Conservation (phyloP, 2,888 invertebrate species). For the Electrophaes corylata region DNA sequence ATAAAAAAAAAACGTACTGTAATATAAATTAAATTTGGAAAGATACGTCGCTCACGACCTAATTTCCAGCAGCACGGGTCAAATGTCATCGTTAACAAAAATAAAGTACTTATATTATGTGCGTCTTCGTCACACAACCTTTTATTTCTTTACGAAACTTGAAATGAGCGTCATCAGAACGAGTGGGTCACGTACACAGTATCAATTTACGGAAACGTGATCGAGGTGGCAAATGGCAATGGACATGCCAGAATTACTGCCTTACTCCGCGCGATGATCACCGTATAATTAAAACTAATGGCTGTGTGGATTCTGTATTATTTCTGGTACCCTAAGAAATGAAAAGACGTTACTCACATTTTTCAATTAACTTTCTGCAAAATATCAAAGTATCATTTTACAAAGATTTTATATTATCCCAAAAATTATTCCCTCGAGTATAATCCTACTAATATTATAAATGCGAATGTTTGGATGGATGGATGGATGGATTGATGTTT, state of each 20-base stretch:
- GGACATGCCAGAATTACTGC: conserved; percentile 51
- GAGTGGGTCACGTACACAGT: conserved; percentile 67
- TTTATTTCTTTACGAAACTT: conserved; percentile 49
- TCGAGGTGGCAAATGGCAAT: conserved; percentile 61
- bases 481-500: no score
- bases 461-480: no score
- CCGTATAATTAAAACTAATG: conserved; percentile 60
- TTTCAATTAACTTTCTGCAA: background rate
- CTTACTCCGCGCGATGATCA: conserved; percentile 62
- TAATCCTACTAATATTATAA: no score
- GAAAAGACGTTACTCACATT: background rate
- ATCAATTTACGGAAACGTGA: conserved; percentile 71
- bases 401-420: no score
- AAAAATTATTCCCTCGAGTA: no score
- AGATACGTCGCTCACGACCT: conserved; percentile 3
- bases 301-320: conserved; percentile 42
- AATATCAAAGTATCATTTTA: no score
- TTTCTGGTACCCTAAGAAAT: conserved; percentile 23
- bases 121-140: conserved; percentile 16
- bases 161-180: conserved; percentile 65
- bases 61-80: conserved; percentile 3
- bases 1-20: background rate
- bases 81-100: conserved; percentile 17
- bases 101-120: conserved; percentile 1
- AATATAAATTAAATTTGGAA: background rate